Evolutionary conservation across 2,113 vertebrate genomes (phyloP), one percentile per base, ranked within the genome.

Genomic region (Mobula birostris): DNA sequence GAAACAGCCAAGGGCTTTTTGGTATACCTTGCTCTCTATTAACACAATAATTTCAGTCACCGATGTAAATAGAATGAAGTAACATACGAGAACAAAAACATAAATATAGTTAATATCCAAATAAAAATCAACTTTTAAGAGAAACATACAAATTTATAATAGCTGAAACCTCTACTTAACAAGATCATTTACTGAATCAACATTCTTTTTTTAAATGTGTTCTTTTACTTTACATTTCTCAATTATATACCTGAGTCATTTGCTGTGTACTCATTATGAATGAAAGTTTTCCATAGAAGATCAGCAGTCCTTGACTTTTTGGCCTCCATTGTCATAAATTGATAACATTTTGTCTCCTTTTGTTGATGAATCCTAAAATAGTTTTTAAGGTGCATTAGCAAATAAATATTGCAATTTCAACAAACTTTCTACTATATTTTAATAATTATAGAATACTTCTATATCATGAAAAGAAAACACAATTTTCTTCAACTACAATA

Each of bases 331-430:
- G 12, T 7, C 36, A 93, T 48, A 11, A 27, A 56, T 15, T 70
- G 91, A 72, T 93, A 74, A 93, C 91, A 93, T 72, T 93, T 93
- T 32, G 6, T 76, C 91, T 15, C 14, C 68, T 72, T 93, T 56
- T 72, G 70, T 40, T 32, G 91, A 74, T 19, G 63, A 90, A 74
- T 74, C 68, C 91, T 93, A 40, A 14, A 76, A 27, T 76, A 29
- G 5, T 76, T 29, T 90, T 29, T 48, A 72, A 93, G 70, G 24
- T 76, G 12, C 40, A 27, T 93, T 7, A 93, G 29, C 48, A 11
- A 14, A 48, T 74, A 11, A 19, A 17, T 21, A 12, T 56, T 74
- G 36, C 66, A 90, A 68, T n/a, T 90, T 88, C 66, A 56, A 93
- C 36, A 4, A 48, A 74, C 91, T 74, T 93, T n/a, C n/a, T 70